Conservation (phyloP, 2,113 vertebrate genomes). For the Scolopax mira region DNA sequence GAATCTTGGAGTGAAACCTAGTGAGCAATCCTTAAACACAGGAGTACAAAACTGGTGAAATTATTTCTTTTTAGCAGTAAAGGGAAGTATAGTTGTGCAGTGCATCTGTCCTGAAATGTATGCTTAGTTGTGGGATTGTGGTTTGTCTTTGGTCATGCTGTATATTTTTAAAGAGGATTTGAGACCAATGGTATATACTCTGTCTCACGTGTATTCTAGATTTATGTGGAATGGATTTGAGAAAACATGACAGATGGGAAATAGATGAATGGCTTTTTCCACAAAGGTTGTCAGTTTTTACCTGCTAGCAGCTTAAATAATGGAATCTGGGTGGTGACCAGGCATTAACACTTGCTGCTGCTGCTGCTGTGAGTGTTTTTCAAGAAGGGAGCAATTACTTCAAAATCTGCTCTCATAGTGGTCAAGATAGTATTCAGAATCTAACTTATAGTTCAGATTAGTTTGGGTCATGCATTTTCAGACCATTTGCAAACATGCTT, state of each 20-base stretch:
- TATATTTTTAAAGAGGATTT: conserved; percentile 52
- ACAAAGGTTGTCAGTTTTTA: conserved; percentile 17
- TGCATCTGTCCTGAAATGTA: neutral
- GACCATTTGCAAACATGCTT: neutral
- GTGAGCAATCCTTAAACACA: neutral
- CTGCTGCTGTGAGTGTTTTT: neutral
- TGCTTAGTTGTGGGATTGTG: conserved; percentile 32
- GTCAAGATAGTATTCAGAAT: neutral
- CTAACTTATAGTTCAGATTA: neutral
- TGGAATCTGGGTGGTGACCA: neutral
- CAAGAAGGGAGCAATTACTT: neutral
- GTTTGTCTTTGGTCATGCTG: conserved; percentile 31
- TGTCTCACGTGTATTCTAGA: neutral
- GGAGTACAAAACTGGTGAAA: neutral
- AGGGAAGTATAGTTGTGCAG: neutral
- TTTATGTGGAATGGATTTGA: conserved; percentile 41
- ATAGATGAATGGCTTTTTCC: conserved; percentile 10
- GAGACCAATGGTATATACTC: neutral
- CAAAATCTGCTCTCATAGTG: neutral
- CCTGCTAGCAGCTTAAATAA: conserved; percentile 22
- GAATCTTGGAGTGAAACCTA: neutral
- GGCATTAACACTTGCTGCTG: conserved; percentile 16
- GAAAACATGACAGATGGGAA: conserved; percentile 34
- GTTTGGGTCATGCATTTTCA: neutral
- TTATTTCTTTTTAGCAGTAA: neutral